Conservation (phyloP, 2,113 vertebrate species). For the Centropus unirufus region DNA sequence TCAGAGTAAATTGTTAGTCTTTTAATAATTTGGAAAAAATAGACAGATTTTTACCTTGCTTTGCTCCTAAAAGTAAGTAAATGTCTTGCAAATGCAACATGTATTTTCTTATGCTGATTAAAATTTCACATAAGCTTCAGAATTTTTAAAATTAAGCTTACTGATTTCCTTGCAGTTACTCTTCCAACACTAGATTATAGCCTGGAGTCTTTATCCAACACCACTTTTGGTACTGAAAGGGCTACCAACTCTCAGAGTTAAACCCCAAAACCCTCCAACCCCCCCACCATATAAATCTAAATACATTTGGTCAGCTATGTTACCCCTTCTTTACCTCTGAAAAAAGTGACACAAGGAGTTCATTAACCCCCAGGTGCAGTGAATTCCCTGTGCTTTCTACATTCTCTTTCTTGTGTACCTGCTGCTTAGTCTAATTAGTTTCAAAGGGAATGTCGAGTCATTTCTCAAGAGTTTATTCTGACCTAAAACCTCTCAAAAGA, state of each 20-base stretch:
- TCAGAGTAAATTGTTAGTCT: background rate
- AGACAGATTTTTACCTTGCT: background rate
- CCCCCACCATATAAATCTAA: background rate
- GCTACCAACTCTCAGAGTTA: background rate
- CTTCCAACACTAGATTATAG: background rate
- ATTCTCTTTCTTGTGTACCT: slow-evolving; percentile 59
- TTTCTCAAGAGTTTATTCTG: slow-evolving; percentile 70
- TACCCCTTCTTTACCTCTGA: slow-evolving; percentile 33
- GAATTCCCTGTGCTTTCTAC: slow-evolving; percentile 57
- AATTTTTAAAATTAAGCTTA: background rate
- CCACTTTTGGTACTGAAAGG: background rate
- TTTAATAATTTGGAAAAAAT: background rate
- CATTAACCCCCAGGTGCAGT: slow-evolving; percentile 59
- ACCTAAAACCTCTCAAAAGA: slow-evolving; percentile 66
- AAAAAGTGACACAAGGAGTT: slow-evolving; percentile 48
- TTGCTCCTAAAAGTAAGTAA: background rate
- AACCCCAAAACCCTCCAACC: background rate
- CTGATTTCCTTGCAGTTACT: background rate
- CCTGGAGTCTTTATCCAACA: background rate
- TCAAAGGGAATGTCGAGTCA: slow-evolving; percentile 78
- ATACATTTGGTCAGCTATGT: background rate
- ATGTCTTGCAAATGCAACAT: background rate
- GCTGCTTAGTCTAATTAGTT: slow-evolving; percentile 84
- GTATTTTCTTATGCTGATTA: background rate
- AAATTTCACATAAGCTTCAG: background rate